These are phyloP conservation scores for Cerceris rybyensis DNA, from an alignment of 2,888 invertebrate species.

Conservation along the genomic window DNA sequence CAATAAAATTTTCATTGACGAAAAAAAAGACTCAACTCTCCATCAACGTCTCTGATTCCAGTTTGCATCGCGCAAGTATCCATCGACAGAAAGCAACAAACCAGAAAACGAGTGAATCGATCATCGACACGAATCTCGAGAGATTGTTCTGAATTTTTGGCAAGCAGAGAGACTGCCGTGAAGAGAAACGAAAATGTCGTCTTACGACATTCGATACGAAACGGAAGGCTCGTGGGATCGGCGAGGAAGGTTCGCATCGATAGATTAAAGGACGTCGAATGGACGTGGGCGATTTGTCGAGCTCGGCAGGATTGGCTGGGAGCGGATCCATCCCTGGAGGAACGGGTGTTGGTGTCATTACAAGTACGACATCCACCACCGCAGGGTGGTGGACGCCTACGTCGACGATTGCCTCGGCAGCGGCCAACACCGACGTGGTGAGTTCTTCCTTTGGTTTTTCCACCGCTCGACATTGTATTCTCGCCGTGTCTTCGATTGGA, in stretches of 20 bases:
- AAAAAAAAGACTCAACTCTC: too few relatives aligned
- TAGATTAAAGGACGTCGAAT: conserved; percentile 74
- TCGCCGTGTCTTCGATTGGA: too few relatives aligned
- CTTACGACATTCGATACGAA: conserved; percentile 50
- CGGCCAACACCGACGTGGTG: conserved; percentile 79
- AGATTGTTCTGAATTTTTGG: too few relatives aligned
- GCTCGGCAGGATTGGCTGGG: conserved; percentile 73
- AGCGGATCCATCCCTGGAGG: conserved; percentile 76
- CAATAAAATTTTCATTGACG: too few relatives aligned
- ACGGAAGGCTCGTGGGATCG: conserved; percentile 58
- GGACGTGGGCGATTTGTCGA: conserved; percentile 78
- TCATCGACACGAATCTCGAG: too few relatives aligned
- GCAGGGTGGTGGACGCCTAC: conserved; percentile 79
- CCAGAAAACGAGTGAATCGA: too few relatives aligned
- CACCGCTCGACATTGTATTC: background rate
- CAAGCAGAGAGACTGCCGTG: conserved; percentile 28
- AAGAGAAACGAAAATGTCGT: conserved; percentile 64
- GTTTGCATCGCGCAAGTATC: too few relatives aligned
- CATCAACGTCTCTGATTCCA: too few relatives aligned
- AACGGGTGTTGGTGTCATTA: conserved; percentile 73
- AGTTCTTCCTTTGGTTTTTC: conserved; percentile 48
- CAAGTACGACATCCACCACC: conserved; percentile 68
- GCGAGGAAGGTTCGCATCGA: conserved; percentile 60
- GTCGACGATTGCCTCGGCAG: conserved; percentile 74
- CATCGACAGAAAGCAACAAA: too few relatives aligned